Percentiles rank a stretch among this genome's conserved stretches.
Evolutionary conservation across 2,797 vertebrate species (phyloP).

Genomic region (Huso huso): DNA sequence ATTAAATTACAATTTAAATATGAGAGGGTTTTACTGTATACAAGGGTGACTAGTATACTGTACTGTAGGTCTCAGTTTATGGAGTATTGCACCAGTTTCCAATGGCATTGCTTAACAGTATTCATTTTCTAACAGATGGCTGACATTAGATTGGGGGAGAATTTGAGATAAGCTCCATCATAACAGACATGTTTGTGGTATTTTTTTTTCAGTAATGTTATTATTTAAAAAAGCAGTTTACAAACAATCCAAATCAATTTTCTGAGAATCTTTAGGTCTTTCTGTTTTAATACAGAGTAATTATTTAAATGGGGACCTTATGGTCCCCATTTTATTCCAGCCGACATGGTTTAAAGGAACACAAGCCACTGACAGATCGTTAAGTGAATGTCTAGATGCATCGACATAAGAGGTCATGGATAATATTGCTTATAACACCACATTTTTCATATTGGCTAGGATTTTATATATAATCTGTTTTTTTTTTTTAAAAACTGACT

Average conservation of each 20-base stretch:
- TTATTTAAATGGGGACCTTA: slow-evolving; percentile 27
- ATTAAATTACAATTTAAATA: too few relatives aligned
- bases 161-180: slow-evolving; percentile 24
- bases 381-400: too few relatives aligned
- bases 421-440: too few relatives aligned
- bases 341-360: neutral
- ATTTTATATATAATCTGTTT: too few relatives aligned
- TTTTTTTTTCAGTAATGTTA: neutral
- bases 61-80: too few relatives aligned
- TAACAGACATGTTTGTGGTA: neutral
- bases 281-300: slow-evolving; percentile 42
- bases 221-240: slow-evolving; percentile 34
- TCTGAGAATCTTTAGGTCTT: slow-evolving; percentile 7
- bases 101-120: neutral
- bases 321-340: slow-evolving; percentile 20
- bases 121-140: slow-evolving; percentile 3
- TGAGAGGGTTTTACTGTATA: too few relatives aligned
- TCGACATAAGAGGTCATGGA: too few relatives aligned
- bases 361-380: neutral
- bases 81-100: neutral
- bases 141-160: slow-evolving; percentile 8
- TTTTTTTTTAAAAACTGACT: too few relatives aligned
- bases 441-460: too few relatives aligned
- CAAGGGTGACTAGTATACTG: too few relatives aligned
- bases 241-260: slow-evolving; percentile 40